A percentile compares a stretch with the other conserved stretches of the same genome.
Evolutionary conservation across 2,888 invertebrate genomes (phyloP).

Genomic region (Iphiclides podalirius): DNA sequence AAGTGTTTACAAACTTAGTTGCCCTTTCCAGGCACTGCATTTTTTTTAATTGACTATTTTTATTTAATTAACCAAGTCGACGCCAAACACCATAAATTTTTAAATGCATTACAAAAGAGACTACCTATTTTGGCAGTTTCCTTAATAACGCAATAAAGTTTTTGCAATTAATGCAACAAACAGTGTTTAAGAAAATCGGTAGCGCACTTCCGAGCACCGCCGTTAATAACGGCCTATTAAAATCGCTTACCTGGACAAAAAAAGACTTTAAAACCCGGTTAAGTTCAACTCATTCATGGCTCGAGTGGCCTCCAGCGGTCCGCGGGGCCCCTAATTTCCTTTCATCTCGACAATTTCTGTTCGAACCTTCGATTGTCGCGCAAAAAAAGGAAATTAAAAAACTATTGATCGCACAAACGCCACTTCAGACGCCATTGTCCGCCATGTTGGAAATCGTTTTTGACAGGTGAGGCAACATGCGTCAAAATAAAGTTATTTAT

Average conservation of each 20-base stretch:
- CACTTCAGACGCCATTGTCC: slow-evolving; percentile 72
- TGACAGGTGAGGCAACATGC: slow-evolving; percentile 40
- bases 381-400: slow-evolving; percentile 62
- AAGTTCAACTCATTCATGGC: slow-evolving; percentile 64
- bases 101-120: no score
- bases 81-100: no score
- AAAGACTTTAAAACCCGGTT: slow-evolving; percentile 67
- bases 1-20: no score
- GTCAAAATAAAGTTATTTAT: no score
- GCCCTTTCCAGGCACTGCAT: no score
- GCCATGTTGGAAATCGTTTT: slow-evolving; percentile 73
- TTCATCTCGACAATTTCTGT: slow-evolving; percentile 63
- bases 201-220: slow-evolving; percentile 42
- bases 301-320: slow-evolving; percentile 65
- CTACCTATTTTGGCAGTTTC: slow-evolving; percentile 11
- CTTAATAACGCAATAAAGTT: slow-evolving; percentile 1
- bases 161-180: slow-evolving; percentile 25
- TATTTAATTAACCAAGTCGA: no score
- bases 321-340: slow-evolving; percentile 64
- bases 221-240: slow-evolving; percentile 67
- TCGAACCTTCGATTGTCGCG: slow-evolving; percentile 64
- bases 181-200: slow-evolving; percentile 31
- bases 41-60: no score
- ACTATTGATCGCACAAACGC: slow-evolving; percentile 73
- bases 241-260: slow-evolving; percentile 63